Percentiles rank a stretch among this genome's conserved stretches.
Evolutionary conservation across 1,140 invertebrate species (phyloP).

Genomic region (Colletes gigas): DNA sequence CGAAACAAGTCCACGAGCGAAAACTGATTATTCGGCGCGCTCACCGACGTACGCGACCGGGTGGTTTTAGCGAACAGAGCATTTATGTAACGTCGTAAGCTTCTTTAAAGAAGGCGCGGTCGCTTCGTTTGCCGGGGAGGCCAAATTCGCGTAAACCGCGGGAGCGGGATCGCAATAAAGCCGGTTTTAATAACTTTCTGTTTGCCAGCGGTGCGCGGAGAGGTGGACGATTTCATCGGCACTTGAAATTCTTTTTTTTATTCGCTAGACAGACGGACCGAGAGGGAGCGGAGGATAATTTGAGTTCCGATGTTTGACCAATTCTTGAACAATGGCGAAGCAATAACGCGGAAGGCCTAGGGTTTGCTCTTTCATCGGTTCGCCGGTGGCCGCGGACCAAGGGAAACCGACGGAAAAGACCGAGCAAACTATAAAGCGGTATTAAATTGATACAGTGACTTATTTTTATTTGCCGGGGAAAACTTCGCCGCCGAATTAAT

Average conservation of each 20-base stretch:
- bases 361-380: not conserved
- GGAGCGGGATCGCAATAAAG: constrained; percentile 48
- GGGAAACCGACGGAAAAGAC: not conserved
- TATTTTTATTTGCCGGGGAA: constrained; percentile 68
- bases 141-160: constrained; percentile 22
- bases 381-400: not conserved
- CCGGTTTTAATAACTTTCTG: constrained; percentile 51
- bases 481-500: constrained; percentile 73
- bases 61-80: not conserved
- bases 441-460: constrained; percentile 72
- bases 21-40: not conserved
- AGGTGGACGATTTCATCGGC: constrained; percentile 36
- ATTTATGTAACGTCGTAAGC: not conserved
- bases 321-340: constrained; percentile 60
- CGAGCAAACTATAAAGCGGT: constrained; percentile 51
- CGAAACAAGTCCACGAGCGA: not conserved
- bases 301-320: constrained; percentile 58
- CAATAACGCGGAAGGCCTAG: constrained; percentile 47
- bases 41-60: not conserved
- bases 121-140: constrained; percentile 19
- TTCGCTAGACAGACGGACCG: not conserved
- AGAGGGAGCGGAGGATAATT: constrained; percentile 48
- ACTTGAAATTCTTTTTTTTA: constrained; percentile 8
- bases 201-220: constrained; percentile 26
- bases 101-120: not conserved